Conservation (phyloP, 2,113 vertebrate genomes). For the Nicator chloris region DNA sequence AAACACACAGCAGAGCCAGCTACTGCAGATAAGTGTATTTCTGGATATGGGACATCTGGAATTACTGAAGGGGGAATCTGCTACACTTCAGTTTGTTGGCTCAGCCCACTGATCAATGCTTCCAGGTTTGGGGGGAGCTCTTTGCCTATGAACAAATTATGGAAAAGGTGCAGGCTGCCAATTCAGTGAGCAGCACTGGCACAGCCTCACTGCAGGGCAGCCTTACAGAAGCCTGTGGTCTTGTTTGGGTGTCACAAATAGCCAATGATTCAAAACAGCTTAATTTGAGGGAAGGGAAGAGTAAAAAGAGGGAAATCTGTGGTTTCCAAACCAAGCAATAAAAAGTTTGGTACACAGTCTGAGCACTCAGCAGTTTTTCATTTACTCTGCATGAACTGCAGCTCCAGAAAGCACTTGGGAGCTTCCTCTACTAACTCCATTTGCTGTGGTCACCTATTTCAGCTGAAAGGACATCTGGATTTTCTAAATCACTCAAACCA, state of each 20-base stretch:
- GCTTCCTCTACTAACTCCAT: background rate
- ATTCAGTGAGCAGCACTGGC: conserved; percentile 39
- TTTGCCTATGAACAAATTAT: accelerated
- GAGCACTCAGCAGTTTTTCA: conserved; percentile 59
- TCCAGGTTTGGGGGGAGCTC: background rate
- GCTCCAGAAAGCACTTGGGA: background rate
- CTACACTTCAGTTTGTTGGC: conserved; percentile 9
- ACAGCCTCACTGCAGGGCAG: conserved; percentile 13
- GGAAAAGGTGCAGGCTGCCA: conserved; percentile 21
- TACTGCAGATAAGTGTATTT: background rate
- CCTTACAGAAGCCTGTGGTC: conserved; percentile 57
- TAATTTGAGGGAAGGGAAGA: conserved; percentile 4
- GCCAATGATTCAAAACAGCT: conserved; percentile 41
- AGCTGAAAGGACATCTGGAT: conserved; percentile 49
- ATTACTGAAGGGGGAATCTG: conserved; percentile 22
- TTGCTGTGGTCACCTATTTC: conserved; percentile 36
- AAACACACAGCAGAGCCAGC: background rate
- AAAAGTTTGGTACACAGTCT: conserved; percentile 11
- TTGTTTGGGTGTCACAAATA: conserved; percentile 38
- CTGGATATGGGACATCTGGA: conserved; percentile 31
- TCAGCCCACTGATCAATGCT: background rate
- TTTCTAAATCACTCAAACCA: conserved; percentile 9
- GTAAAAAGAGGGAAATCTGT: conserved; percentile 36
- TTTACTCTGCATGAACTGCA: conserved; percentile 19
- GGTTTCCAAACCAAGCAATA: conserved; percentile 59